Base-by-base conservation (phyloP, 2,797 vertebrate genomes). In the Acanthurus tractus region DNA sequence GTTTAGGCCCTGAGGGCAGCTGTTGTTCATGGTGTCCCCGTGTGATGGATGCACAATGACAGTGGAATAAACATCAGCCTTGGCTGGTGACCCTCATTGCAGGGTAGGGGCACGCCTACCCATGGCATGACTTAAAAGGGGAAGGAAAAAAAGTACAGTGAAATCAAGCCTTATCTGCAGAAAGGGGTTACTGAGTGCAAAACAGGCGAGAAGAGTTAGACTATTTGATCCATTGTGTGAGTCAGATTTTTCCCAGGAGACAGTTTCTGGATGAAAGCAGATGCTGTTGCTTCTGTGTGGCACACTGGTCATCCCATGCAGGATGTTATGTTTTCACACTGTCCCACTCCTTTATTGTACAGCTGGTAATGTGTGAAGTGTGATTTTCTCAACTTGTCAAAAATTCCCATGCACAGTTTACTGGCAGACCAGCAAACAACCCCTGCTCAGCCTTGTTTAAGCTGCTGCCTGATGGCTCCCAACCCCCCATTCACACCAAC, bases 41-140 rank as follows among this genome's bases (percentile, higher is more conserved):
- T 76, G 74, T 88, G 91, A 93, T 89, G 59, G 79, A 93, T 93
- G 63, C 49, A 79, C 63, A 74, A 65, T 91, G 88, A 92, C 92
- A 91, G 79, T 65, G 57, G 62, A 75, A 78, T 84, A 89, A 91
- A 92, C 86, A 91, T 68, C 90, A 89, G 67, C 65, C 63, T 9
- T 66, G 70, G 42, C 75, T 80, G 86, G 85, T 91, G 87, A 90
- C 87, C 92, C 84, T 63, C 36, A 61, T 52, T 76, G 80, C 63
- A 81, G 64, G 73, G 62, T 53, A 57, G 63, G 76, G 86, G 78
- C 68, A 82, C 25, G 83, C 86, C 77, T 58, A 74, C 70, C 55
- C 84, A 63, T 68, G 70, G 86, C 79, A 88, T 87, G 73, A 73
- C 78, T 90, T 78, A 59, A 74, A 78, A 79, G 55, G 79, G 70